Evolutionary conservation across 2,888 invertebrate genomes (phyloP), one percentile per base, ranked within the genome.

Genomic region (Philopedon plagiatum): DNA sequence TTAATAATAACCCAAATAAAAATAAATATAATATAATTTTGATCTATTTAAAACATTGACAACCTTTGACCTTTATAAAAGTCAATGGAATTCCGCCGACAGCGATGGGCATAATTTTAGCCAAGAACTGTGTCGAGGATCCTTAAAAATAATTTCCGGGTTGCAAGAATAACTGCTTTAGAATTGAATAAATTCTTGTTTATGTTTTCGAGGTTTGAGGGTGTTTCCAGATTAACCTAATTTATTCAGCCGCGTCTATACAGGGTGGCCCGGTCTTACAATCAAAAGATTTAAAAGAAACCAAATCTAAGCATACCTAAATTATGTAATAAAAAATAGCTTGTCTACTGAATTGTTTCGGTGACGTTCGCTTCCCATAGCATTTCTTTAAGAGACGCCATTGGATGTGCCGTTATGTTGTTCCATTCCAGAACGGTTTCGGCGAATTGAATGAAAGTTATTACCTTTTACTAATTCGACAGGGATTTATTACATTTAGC

Each of bases 91-190:
- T 18, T 18, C 15, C 15, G 29, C 29, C 0, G 9, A 26, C 0
- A 3, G 29, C 51, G 51, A 13, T 62, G 32, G 62, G 34, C 19
- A 62, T 62, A 49, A 62, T 62, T 62, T 49, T n/a, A 49, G 51
- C 49, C 51, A 49, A 62, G 62, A 37, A 46, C 26, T 61, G 49
- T 32, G 34, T 26, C 62, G 37, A 51, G 26, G 29, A 29, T 54
- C 23, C 62, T 49, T 32, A 13, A 37, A 62, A 62, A 62, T 62
- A 49, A 62, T 62, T 62, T 62, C 62, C 62, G 62, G 62, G 13
- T 62, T 62, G 32, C 32, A n/a, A 34, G 21, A 34, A 51, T 61
- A 61, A 26, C 44, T 15, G 19, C 15, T 18, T 44, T 13, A 61
- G 61, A 44, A 61, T 29, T 29, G 29, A 61, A 61, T 61, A 44